Base-by-base conservation (phyloP, 2,797 vertebrate species). In the Brachyrhaphis roseni region DNA sequence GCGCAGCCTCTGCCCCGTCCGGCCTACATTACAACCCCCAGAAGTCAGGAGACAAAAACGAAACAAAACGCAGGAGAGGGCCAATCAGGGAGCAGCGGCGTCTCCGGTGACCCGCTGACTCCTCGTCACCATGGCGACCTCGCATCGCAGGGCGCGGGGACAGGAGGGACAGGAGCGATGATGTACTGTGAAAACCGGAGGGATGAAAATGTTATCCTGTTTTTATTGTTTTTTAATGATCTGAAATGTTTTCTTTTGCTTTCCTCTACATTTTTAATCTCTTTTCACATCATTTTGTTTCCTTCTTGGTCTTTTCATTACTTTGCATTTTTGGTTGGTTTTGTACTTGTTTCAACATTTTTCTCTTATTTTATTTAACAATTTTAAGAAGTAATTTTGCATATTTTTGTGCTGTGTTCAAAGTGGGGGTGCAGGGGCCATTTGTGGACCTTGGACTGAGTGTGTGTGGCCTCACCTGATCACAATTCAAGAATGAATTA, bases 31-130 rank as follows among this genome's bases (percentile, higher is more conserved):
- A 87, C 74, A 78, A 73, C 39, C 68, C 77, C 82, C 78, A 79
- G 34, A 83, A 81, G 83, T 83, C 85, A 88, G 77, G 79, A 74
- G 82, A 36, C 79, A 47, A 77, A 51, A 75, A 39, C 18, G 41
- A 71, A 28, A 16, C 68, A 15, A 71, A n/a, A 71, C 26, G 13
- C 26, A 74, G 79, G 83, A 75, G 79, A 34, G 49, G 84, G 88
- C 94, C 92, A 95, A 94, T 95, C 89, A 89, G 87, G 79, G 86
- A 78, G 72, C 75, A 82, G 78, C 34, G 75, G 84, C 85, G 88
- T 95, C 94, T 87, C 92, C 46, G 47, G 92, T 91, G 95, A 93
- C 94, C 91, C 7, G 86, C 87, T 95, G 94, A 95, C 94, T 91
- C 88, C 75, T 16, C 73, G 92, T 95, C 90, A 89, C 95, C 91